A percentile compares a stretch with the other conserved stretches of the same genome.
Conservation (phyloP, 2,113 vertebrate genomes). For the Amphilophus citrinellus region DNA sequence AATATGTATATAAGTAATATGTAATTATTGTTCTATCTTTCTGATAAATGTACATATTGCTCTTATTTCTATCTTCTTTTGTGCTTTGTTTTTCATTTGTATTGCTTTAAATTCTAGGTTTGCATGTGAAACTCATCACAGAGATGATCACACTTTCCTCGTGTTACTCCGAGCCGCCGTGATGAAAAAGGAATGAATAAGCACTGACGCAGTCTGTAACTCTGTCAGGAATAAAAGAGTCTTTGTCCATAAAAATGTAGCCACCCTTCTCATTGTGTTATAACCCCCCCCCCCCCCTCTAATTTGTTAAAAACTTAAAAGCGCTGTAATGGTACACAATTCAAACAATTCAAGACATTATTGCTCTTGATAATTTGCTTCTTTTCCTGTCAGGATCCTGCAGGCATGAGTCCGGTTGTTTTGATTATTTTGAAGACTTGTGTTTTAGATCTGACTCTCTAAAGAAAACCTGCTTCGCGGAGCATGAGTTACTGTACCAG, state of each 20-base stretch:
- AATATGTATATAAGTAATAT: not conserved
- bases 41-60: too few species aligned
- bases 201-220: not conserved
- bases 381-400: not conserved
- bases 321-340: too few species aligned
- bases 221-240: not conserved
- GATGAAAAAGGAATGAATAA: not conserved
- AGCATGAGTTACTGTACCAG: not conserved
- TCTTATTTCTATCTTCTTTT: accelerated
- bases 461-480: not conserved
- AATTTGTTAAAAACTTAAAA: not conserved
- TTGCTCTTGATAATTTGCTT: not conserved
- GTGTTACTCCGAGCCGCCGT: not conserved
- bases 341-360: not conserved
- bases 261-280: not conserved
- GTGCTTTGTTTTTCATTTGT: not conserved
- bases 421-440: not conserved
- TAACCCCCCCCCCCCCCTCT: not conserved
- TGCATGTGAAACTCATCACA: not conserved
- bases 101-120: not conserved
- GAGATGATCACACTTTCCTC: not conserved
- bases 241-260: not conserved
- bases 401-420: not conserved
- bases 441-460: not conserved
- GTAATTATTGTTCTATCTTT: too few species aligned